A percentile compares a stretch with the other conserved stretches of the same genome.
These are phyloP conservation scores for Heliconius ethilla DNA, from an alignment of 2,888 invertebrate species.

Conservation along the genomic window DNA sequence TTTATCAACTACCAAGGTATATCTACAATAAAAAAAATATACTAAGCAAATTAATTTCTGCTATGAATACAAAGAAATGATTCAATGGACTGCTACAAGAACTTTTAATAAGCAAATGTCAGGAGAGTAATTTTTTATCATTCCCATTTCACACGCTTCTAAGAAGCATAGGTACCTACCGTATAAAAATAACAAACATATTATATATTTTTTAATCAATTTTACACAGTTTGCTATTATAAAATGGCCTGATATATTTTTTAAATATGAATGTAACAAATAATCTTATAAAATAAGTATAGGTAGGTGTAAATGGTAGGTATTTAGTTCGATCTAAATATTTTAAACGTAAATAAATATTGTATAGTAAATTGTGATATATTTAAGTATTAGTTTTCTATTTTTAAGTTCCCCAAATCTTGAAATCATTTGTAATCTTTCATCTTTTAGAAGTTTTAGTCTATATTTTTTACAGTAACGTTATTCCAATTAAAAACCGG, in stretches of 20 bases:
- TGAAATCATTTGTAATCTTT: neutral
- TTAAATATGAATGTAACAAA: neutral
- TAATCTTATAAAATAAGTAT: neutral
- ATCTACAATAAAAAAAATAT: neutral
- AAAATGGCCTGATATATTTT: neutral
- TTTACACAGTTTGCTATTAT: neutral
- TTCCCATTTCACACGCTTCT: constrained; percentile 19
- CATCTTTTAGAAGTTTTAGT: neutral
- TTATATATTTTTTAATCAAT: neutral
- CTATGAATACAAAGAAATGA: constrained; percentile 17
- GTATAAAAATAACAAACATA: neutral
- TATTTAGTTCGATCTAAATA: neutral
- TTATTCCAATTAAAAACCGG: neutral
- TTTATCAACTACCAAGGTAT: neutral
- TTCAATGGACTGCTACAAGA: constrained; percentile 18
- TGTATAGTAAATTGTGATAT: neutral
- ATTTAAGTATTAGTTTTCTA: neutral
- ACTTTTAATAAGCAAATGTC: constrained; percentile 27
- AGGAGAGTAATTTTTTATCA: constrained; percentile 23
- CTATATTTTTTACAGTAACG: neutral
- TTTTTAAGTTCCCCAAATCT: neutral
- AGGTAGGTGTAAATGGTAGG: no score
- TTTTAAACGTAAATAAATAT: neutral
- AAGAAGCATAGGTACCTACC: neutral
- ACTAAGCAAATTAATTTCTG: neutral